A percentile compares a stretch with the other conserved stretches of the same genome.
Conservation (phyloP, 2,113 vertebrate species). For the Silurus glanis region DNA sequence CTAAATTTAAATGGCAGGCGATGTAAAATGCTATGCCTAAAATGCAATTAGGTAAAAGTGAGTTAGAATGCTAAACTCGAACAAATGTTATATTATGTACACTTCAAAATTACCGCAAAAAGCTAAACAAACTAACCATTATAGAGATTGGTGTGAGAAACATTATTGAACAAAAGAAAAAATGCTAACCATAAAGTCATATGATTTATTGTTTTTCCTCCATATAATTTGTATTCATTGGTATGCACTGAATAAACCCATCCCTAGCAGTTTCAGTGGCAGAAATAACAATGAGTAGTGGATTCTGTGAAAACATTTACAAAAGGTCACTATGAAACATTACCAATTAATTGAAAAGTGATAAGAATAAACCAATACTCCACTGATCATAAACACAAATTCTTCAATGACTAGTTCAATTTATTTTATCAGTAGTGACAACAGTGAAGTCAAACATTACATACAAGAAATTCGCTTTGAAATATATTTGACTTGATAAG, state of each 20-base stretch:
- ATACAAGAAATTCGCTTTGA: neutral
- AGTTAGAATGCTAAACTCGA: too few species aligned
- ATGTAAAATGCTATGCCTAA: too few species aligned
- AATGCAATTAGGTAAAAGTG: too few species aligned
- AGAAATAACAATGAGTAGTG: constrained; percentile 8
- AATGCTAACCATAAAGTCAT: neutral
- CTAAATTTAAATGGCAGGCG: too few species aligned
- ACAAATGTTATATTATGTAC: too few species aligned
- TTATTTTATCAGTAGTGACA: neutral
- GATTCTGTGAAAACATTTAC: constrained; percentile 20
- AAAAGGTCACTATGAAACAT: constrained; percentile 24
- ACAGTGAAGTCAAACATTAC: neutral
- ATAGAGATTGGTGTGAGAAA: too few species aligned
- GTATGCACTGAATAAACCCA: neutral
- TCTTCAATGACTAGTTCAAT: neutral
- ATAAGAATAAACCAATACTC: constrained; percentile 6
- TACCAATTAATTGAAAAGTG: constrained; percentile 26
- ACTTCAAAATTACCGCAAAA: too few species aligned
- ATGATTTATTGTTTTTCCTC: neutral
- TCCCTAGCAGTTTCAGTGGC: neutral
- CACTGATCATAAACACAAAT: neutral
- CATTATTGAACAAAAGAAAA: too few species aligned
- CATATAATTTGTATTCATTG: neutral
- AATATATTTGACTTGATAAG: neutral
- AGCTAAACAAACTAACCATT: too few species aligned